Percentiles rank a stretch among this genome's conserved stretches.
Evolutionary conservation across 2,113 vertebrate species (phyloP).

Genomic region (Pseudorectes ferrugineus): DNA sequence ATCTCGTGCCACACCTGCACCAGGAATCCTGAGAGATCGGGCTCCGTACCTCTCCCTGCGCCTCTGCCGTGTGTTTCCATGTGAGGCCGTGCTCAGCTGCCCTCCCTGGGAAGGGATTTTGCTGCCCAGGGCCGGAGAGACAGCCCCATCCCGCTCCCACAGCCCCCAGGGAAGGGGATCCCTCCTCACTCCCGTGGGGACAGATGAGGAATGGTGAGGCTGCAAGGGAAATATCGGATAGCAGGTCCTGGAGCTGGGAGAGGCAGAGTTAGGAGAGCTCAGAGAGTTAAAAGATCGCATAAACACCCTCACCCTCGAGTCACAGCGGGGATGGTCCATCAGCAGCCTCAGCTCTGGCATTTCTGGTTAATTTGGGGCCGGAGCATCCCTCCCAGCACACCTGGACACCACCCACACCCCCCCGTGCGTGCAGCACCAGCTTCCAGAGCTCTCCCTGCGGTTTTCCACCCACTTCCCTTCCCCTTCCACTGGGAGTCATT

Average conservation of each 20-base stretch:
- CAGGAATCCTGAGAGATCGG: not conserved
- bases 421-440: not conserved
- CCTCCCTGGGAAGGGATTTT: not conserved
- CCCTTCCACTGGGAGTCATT: not conserved
- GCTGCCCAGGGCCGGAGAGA: not conserved
- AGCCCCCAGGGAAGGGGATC: not conserved
- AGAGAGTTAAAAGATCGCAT: not conserved
- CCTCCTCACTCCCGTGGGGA: rapidly evolving
- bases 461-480: not conserved
- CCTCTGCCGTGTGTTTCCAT: rapidly evolving
- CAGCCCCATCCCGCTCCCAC: rapidly evolving
- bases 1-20: not conserved
- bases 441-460: not conserved
- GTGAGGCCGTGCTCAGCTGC: not conserved
- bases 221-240: rapidly evolving
- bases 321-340: rapidly evolving
- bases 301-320: not conserved
- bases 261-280: not conserved
- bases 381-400: not conserved
- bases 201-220: not conserved
- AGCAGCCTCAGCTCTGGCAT: not conserved
- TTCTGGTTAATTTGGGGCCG: not conserved
- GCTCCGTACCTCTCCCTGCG: rapidly evolving
- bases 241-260: not conserved
- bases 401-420: rapidly evolving